These are phyloP conservation scores for Mobula birostris DNA, from an alignment of 2,113 vertebrate genomes.

Conservation along the genomic window DNA sequence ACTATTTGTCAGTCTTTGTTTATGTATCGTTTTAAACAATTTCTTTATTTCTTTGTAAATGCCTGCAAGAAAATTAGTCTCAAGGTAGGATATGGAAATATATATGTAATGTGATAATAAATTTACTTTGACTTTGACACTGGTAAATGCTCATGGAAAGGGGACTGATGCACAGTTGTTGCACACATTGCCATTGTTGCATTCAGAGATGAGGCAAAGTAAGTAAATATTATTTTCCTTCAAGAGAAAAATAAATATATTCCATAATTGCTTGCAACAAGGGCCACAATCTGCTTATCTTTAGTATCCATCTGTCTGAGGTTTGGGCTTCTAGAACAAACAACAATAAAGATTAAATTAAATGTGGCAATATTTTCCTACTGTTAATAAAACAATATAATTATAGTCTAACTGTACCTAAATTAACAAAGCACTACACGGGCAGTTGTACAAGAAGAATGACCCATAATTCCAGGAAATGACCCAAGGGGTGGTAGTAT, in stretches of 20 bases:
- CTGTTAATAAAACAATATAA: neutral
- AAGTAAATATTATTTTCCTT: slow-evolving; percentile 10
- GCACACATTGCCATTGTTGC: neutral
- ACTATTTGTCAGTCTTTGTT: too few species aligned
- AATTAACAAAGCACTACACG: too few species aligned
- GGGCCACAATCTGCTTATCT: neutral
- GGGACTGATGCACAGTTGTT: neutral
- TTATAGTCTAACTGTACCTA: too few species aligned
- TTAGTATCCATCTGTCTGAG: neutral
- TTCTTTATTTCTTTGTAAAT: too few species aligned
- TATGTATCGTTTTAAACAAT: too few species aligned
- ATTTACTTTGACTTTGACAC: too few species aligned
- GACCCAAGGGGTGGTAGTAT: too few species aligned
- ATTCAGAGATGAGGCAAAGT: neutral
- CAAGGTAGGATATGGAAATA: too few species aligned
- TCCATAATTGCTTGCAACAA: neutral
- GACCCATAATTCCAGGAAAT: too few species aligned
- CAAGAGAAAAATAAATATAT: slow-evolving; percentile 11
- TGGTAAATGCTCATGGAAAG: neutral
- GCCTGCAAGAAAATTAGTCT: too few species aligned
- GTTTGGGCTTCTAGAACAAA: neutral
- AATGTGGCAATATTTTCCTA: neutral
- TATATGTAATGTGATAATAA: too few species aligned
- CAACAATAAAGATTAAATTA: slow-evolving; percentile 28
- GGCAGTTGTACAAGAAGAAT: too few species aligned